Percentiles rank a stretch among this genome's conserved stretches.
Evolutionary conservation across 2,888 invertebrate genomes (phyloP).

Genomic region (Drosophila emarginata): DNA sequence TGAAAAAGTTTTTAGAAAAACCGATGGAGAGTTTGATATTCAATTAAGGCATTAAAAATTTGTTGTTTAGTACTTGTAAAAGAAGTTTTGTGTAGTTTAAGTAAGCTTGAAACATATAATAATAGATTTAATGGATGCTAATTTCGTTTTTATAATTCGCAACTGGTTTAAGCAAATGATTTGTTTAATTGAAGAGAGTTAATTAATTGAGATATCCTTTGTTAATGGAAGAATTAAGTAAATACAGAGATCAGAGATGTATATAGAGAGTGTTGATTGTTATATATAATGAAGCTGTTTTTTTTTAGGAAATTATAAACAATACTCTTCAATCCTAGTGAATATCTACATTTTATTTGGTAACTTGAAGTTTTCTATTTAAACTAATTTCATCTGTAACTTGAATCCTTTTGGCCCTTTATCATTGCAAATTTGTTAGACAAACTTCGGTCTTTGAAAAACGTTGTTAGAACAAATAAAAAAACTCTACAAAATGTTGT

Average conservation of each 20-base stretch:
- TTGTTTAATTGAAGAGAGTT: too few relatives aligned
- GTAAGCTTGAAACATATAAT: not conserved
- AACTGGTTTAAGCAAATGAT: not conserved
- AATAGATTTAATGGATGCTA: not conserved
- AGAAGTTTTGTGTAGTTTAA: not conserved
- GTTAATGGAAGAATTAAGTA: too few relatives aligned
- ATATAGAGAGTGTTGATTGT: too few relatives aligned
- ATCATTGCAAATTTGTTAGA: not conserved
- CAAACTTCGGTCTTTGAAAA: not conserved
- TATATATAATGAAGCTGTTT: too few relatives aligned
- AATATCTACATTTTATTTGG: too few relatives aligned
- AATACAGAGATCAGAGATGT: too few relatives aligned
- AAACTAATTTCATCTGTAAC: not conserved
- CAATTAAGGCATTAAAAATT: not conserved
- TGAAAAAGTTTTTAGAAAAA: not conserved
- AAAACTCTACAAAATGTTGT: not conserved
- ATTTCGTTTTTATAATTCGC: not conserved
- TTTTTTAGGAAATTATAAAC: too few relatives aligned
- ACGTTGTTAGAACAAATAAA: slow-evolving; percentile 37
- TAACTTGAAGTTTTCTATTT: not conserved
- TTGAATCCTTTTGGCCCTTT: not conserved
- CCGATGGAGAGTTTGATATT: not conserved
- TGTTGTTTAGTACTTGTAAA: not conserved
- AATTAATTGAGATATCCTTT: too few relatives aligned
- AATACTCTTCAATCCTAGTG: too few relatives aligned